Evolutionary conservation across 1,140 invertebrate species (phyloP).

Genomic region (Brachionus angularis): DNA sequence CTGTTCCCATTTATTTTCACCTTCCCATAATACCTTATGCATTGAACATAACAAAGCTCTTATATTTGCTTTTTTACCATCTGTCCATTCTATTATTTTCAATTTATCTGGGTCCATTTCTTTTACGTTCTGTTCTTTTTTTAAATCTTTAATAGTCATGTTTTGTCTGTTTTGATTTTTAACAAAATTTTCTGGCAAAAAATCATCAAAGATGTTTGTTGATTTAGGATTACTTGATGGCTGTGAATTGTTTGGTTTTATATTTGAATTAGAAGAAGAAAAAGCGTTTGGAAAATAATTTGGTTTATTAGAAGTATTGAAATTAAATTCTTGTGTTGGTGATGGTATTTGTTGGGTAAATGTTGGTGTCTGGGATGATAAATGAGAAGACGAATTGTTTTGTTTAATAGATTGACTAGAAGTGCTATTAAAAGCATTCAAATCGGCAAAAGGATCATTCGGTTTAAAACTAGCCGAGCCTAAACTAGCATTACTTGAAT

Average conservation of each 20-base stretch:
- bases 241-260: background rate
- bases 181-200: conserved; percentile 21
- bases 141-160: conserved; percentile 37
- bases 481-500: background rate
- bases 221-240: background rate
- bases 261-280: background rate
- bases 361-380: background rate
- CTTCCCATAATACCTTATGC: conserved; percentile 88
- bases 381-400: background rate
- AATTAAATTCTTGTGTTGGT: conserved; percentile 12
- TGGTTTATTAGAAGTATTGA: background rate
- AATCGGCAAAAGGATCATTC: conserved; percentile 33
- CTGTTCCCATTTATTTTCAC: conserved; percentile 77
- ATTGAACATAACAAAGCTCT: conserved; percentile 86
- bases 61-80: conserved; percentile 94
- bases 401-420: background rate
- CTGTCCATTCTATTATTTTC: conserved; percentile 78
- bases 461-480: background rate
- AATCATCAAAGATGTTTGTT: conserved; percentile 33
- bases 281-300: conserved; percentile 13
- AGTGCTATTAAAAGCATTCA: background rate
- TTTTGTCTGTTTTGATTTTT: conserved; percentile 27
- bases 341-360: conserved; percentile 16
- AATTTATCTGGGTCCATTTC: conserved; percentile 79
- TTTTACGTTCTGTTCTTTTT: conserved; percentile 24